Evolutionary conservation across 37 sponge, comb jelly and placozoan species (phyloP).

Genomic region (Bolinopsis microptera): DNA sequence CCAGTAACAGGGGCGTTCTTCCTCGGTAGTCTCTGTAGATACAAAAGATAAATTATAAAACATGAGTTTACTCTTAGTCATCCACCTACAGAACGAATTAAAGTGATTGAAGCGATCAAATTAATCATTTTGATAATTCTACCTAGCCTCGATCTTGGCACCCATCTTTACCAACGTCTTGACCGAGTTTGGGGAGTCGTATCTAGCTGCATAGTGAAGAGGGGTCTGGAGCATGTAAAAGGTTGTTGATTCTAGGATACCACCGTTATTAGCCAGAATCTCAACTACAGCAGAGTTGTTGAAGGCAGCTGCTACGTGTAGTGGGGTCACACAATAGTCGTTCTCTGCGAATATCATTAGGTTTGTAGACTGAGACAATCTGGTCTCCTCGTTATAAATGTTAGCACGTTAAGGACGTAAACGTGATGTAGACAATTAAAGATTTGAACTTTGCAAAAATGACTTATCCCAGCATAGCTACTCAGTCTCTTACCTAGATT

Average conservation of each 20-base stretch:
- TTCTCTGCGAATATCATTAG: conserved; percentile 65
- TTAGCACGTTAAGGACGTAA: too few species aligned
- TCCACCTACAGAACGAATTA: too few species aligned
- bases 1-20: conserved; percentile 77
- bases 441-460: too few species aligned
- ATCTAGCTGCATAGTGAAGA: conserved; percentile 72
- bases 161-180: conserved; percentile 35
- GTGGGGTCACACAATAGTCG: conserved; percentile 67
- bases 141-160: conserved; percentile 54
- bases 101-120: too few species aligned
- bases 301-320: conserved; percentile 72
- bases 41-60: too few species aligned
- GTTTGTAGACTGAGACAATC: too few species aligned
- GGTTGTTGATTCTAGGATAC: conserved; percentile 67
- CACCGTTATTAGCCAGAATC: conserved; percentile 69
- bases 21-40: conserved; percentile 69
- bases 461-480: too few species aligned
- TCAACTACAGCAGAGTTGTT: conserved; percentile 69
- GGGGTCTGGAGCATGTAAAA: conserved; percentile 69
- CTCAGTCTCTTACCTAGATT: conserved; percentile 39
- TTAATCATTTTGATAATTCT: too few species aligned
- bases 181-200: conserved; percentile 57
- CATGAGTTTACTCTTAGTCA: too few species aligned
- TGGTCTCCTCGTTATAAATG: too few species aligned
- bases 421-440: too few species aligned